Evolutionary conservation across 1,140 invertebrate genomes (phyloP).

Genomic region (Aphelenchoides besseyi): DNA sequence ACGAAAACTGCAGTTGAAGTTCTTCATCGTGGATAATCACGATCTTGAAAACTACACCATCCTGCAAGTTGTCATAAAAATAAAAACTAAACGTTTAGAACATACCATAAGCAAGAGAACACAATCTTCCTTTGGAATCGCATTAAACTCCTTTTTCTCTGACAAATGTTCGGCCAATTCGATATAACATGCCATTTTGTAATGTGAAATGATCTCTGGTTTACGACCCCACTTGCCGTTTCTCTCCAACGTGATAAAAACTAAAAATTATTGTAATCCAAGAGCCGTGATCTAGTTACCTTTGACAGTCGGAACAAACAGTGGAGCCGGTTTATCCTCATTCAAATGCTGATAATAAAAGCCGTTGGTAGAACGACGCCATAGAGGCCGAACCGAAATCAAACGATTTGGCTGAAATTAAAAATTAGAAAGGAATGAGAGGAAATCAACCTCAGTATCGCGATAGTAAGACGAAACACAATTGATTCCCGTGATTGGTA

Average conservation of each 20-base stretch:
- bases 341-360: not conserved
- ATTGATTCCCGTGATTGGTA: slow-evolving; percentile 12
- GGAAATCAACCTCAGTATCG: slow-evolving; percentile 7
- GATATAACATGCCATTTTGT: slow-evolving; percentile 3
- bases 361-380: not conserved
- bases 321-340: not conserved
- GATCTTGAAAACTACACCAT: slow-evolving; percentile 8
- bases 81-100: not conserved
- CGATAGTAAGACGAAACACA: slow-evolving; percentile 18
- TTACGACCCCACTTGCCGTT: slow-evolving; percentile 18
- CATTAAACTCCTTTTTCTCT: not conserved
- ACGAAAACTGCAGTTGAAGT: not conserved
- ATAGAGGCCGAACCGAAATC: not conserved
- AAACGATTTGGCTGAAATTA: slow-evolving; percentile 5
- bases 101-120: not conserved
- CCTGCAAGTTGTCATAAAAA: not conserved
- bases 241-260: slow-evolving; percentile 12
- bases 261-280: not conserved
- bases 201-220: not conserved
- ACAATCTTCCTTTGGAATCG: slow-evolving; percentile 4
- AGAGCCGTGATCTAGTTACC: not conserved
- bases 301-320: not conserved
- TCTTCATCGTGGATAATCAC: slow-evolving; percentile 16
- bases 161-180: slow-evolving; percentile 8
- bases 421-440: not conserved